Conservation (phyloP, 2,797 vertebrate species). For the Enteromius trimaculatus region DNA sequence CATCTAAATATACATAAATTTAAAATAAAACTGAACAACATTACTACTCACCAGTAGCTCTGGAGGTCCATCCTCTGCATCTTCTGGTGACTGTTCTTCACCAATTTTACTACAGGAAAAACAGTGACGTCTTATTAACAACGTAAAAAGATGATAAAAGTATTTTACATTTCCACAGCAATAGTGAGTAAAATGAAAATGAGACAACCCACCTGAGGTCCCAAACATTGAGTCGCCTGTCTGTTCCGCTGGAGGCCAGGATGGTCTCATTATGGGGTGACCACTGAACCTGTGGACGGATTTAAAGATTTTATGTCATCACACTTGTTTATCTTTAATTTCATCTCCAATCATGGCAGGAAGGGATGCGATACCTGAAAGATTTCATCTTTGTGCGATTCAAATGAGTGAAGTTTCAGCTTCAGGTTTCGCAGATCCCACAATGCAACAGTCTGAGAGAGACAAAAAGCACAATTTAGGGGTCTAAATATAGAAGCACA, state of each 20-base stretch:
- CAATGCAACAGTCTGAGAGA: conserved; percentile 89
- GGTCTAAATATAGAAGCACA: neutral
- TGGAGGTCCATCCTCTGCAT: conserved; percentile 95
- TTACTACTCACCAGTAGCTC: conserved; percentile 87
- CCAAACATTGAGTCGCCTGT: conserved; percentile 95
- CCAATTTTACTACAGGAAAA: conserved; percentile 88
- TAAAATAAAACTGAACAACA: neutral
- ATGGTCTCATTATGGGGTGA: conserved; percentile 98
- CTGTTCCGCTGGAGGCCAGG: conserved; percentile 95
- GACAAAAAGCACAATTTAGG: neutral
- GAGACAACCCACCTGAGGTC: conserved; percentile 85
- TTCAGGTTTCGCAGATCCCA: conserved; percentile 98
- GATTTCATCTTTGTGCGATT: conserved; percentile 99
- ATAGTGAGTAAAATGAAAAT: neutral
- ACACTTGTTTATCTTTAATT: neutral
- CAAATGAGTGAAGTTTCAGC: conserved; percentile 96
- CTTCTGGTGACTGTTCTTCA: conserved; percentile 96
- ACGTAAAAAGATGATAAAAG: neutral
- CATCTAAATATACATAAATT: neutral
- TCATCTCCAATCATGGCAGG: neutral
- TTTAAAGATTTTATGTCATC: neutral
- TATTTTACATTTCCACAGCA: neutral
- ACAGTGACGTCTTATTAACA: neutral
- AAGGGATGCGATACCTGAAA: conserved; percentile 85
- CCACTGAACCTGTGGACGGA: conserved; percentile 89